A percentile compares a stretch with the other conserved stretches of the same genome.
Evolutionary conservation across 1,140 invertebrate genomes (phyloP).

Genomic region (Varroa destructor): DNA sequence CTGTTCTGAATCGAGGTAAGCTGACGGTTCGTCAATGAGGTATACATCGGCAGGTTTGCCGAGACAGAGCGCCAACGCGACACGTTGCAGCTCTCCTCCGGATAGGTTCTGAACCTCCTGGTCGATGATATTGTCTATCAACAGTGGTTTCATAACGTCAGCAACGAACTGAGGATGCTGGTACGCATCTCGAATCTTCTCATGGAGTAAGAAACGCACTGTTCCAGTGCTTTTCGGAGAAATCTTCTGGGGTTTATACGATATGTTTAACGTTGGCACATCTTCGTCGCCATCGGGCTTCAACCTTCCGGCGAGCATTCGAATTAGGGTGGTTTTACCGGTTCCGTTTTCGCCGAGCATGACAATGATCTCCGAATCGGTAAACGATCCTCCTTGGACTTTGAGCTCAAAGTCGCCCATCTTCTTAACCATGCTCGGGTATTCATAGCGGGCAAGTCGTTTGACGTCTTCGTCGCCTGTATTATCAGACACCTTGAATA

Average conservation of each 20-base stretch:
- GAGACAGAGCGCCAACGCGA: constrained; percentile 84
- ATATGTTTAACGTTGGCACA: constrained; percentile 85
- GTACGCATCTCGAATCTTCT: constrained; percentile 92
- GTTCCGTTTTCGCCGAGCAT: constrained; percentile 98
- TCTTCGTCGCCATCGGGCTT: constrained; percentile 75
- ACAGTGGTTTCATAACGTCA: constrained; percentile 97
- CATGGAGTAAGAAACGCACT: constrained; percentile 77
- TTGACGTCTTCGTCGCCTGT: constrained; percentile 94
- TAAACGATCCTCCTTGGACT: constrained; percentile 83
- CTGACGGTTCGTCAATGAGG: constrained; percentile 96
- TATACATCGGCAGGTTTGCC: constrained; percentile 99
- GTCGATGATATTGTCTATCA: constrained; percentile 95
- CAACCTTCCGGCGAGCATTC: constrained; percentile 91
- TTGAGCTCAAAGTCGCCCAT: constrained; percentile 67
- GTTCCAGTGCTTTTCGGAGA: constrained; percentile 90
- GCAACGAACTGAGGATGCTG: constrained; percentile 93
- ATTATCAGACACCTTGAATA: constrained; percentile 96
- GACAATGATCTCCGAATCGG: constrained; percentile 98
- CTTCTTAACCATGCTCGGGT: constrained; percentile 59
- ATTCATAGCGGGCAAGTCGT: constrained; percentile 87
- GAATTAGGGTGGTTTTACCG: constrained; percentile 97
- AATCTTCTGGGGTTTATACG: constrained; percentile 99
- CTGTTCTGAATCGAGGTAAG: constrained; percentile 98
- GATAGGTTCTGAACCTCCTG: constrained; percentile 95
- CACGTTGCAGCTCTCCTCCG: constrained; percentile 96